phyloP scores from a whole-genome alignment of 2,888 invertebrate species.

The Eupithecia abbreviata region DNA sequence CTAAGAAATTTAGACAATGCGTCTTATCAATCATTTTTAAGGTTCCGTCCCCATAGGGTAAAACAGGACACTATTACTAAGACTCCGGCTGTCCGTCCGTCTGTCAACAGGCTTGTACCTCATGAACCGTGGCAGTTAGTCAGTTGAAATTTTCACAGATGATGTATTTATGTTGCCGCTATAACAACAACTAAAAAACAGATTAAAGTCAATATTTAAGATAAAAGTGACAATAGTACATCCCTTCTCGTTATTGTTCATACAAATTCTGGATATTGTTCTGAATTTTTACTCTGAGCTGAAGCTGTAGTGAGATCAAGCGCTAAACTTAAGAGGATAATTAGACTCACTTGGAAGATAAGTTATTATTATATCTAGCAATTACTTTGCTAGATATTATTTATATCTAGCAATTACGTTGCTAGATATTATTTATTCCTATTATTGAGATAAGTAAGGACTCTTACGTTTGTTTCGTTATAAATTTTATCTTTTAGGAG shows the following conservation, averaged over 20 bases:
- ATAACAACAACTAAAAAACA: too few relatives aligned
- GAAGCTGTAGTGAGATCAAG: constrained; percentile 57
- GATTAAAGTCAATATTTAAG: too few relatives aligned
- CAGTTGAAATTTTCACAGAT: too few relatives aligned
- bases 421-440: constrained; percentile 37
- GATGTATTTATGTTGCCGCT: too few relatives aligned
- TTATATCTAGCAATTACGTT: constrained; percentile 43
- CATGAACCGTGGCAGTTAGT: too few relatives aligned
- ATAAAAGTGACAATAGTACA: neutral
- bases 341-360: constrained; percentile 52
- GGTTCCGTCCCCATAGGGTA: too few relatives aligned
- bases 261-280: neutral
- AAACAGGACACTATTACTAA: too few relatives aligned
- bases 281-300: constrained; percentile 22
- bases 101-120: too few relatives aligned
- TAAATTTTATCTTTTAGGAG: neutral
- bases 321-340: constrained; percentile 66
- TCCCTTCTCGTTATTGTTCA: constrained; percentile 9
- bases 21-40: neutral
- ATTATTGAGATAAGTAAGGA: constrained; percentile 11
- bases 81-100: too few relatives aligned
- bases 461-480: neutral
- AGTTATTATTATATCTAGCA: constrained; percentile 36
- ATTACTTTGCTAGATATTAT: constrained; percentile 22
- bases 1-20: neutral